These are phyloP conservation scores for Pseudonaja textilis DNA, from an alignment of 2,113 vertebrate species.

Conservation along the genomic window DNA sequence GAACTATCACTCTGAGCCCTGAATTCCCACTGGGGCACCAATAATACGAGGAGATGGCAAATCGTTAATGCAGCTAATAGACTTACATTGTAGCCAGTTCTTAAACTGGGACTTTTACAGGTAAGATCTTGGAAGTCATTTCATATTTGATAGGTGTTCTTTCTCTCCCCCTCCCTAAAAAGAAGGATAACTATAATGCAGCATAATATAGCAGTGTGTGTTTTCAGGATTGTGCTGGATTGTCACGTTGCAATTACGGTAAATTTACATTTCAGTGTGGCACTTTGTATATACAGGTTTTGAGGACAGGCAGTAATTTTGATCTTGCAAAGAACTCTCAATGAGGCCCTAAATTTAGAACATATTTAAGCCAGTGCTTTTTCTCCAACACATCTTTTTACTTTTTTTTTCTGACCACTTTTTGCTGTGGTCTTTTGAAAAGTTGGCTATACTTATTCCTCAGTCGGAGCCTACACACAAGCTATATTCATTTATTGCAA, in stretches of 20 bases:
- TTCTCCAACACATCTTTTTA: not conserved
- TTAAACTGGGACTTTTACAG: not conserved
- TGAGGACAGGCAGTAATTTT: constrained; percentile 12
- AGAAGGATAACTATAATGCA: not conserved
- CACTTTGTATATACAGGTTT: not conserved
- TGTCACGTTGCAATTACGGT: not conserved
- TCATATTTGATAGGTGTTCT: not conserved
- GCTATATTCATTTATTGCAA: not conserved
- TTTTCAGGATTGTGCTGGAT: not conserved
- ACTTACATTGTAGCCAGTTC: not conserved
- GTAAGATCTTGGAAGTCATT: not conserved
- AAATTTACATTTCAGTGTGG: not conserved
- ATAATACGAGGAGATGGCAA: not conserved
- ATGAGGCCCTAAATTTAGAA: constrained; percentile 34
- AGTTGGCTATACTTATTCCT: not conserved
- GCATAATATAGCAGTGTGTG: not conserved
- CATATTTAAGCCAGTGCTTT: constrained; percentile 2
- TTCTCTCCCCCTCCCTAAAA: not conserved
- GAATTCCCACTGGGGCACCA: not conserved
- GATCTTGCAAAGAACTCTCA: constrained; percentile 21
- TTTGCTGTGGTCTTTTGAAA: not conserved
- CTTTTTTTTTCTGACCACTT: not conserved
- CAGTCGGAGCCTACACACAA: not conserved
- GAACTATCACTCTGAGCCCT: not conserved
- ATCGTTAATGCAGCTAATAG: not conserved